Base-by-base conservation (phyloP, 2,113 vertebrate species). In the Thryonomys swinderianus region DNA sequence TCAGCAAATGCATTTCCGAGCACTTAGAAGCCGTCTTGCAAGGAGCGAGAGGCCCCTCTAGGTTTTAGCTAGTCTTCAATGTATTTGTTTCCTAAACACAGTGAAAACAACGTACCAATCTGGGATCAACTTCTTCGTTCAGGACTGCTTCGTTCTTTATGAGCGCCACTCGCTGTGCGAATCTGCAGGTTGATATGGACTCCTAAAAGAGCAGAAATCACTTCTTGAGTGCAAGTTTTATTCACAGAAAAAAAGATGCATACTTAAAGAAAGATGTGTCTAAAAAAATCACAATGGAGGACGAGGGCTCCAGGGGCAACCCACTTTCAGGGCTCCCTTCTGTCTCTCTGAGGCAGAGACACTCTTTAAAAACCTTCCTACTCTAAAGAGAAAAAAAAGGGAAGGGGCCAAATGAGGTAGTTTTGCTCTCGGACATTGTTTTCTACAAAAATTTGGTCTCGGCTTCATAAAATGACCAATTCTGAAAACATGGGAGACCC, bases 181-280 rank as follows among this genome's bases (percentile, higher is more conserved):
- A 99, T 96, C 99, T 99, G 94, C 99, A 99, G 0, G 99, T 99
- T 23, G 99, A 99, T 97, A 99, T 99, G 73, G 99, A 99, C 95
- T 99, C 99, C 99, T 99, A 91, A 40, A 88, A 20, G 78, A 86
- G 57, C 21, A 97, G 48, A 87, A 84, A 91, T 40, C 81, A 62
- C 37, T 55, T 34, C 32, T 83, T 92, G 86, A 95, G 53, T 93
- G 40, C 32, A 34, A 73, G 20, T 93, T 95, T 69, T 85, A 57
- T 57, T 74, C 67, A 74, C 2, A 91, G 76, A 21, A 53, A 95
- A 66, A 97, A 92, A 32, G 14, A 80, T 66, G 40, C 3, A 81
- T 0, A 53, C 0, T 66, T 85, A 25, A 95, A 96, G 14, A 91
- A 42, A 11, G 55, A 45, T 12, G 7, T 20, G 34, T 59, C 40